These are phyloP conservation scores for Anolis apletophallus DNA, from an alignment of 2,797 vertebrate species.

Conservation along the genomic window DNA sequence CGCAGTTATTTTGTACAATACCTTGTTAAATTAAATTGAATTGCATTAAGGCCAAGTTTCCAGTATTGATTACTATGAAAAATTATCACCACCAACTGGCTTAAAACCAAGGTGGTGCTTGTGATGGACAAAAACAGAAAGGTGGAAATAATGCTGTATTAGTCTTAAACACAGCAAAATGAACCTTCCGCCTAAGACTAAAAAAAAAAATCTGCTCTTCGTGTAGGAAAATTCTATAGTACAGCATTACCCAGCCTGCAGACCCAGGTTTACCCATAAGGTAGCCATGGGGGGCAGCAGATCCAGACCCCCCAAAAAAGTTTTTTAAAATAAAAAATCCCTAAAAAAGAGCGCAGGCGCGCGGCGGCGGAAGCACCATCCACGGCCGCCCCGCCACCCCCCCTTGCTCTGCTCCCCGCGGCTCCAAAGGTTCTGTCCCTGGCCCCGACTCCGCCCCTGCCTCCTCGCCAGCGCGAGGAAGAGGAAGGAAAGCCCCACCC, in stretches of 20 bases:
- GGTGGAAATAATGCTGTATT: not conserved
- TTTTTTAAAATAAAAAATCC: too few species aligned
- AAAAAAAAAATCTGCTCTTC: not conserved
- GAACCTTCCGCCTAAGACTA: not conserved
- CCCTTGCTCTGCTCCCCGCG: too few species aligned
- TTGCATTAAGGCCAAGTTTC: not conserved
- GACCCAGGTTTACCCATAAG: too few species aligned
- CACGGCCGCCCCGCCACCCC: too few species aligned
- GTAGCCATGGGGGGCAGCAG: too few species aligned
- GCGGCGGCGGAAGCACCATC: too few species aligned
- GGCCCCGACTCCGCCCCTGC: too few species aligned
- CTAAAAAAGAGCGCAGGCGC: too few species aligned
- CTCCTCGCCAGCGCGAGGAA: too few species aligned
- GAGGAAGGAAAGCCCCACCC: too few species aligned
- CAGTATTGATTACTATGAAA: not conserved
- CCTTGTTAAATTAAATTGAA: not conserved
- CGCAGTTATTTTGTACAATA: not conserved
- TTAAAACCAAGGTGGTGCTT: not conserved
- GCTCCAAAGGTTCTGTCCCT: too few species aligned
- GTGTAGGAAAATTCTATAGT: not conserved
- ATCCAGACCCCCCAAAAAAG: too few species aligned
- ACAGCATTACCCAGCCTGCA: not conserved
- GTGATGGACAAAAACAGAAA: not conserved
- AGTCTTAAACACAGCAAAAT: not conserved
- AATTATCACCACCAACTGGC: not conserved